Base-by-base conservation (phyloP, 2,113 vertebrate genomes). In the Heliornis fulica region DNA sequence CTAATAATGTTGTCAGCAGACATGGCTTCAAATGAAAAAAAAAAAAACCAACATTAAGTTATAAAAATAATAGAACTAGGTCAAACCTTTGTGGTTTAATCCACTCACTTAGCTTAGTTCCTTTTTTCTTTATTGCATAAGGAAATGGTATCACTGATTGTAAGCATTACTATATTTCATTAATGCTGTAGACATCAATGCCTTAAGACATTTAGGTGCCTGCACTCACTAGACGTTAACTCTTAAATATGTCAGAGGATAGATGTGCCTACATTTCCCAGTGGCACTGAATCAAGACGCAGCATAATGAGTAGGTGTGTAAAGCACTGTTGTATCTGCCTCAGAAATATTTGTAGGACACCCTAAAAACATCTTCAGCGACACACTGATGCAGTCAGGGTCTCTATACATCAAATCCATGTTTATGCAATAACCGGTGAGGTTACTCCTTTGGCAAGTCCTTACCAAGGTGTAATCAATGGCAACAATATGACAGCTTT, bases 321-420 rank as follows among this genome's bases (percentile, higher is more conserved):
- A 69, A 87, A 56, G 41, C 10, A 19, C 40, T 85, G 94, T 25
- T 85, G 23, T 51, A 70, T 70, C 83, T 95, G 86, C 72, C 89
- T 90, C 56, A 80, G 74, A 97, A 93, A n/a, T 70, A 94, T 91
- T 92, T 93, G 94, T 91, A 83, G 66, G 83, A 57, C 83, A 94
- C 80, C 86, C 72, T 94, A 77, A 96, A 95, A 95, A 57, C 79
- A 71, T 65, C 93, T 87, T 82, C 84, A 89, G 92, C 77, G 88
- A 50, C 51, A 86, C 70, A 48, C 19, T 36, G 21, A 51, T 66
- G 25, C 21, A 41, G 66, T 80, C 74, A 93, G 63, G 64, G n/a
- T 31, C 43, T 61, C 43, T 9, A 11, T 96, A 96, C 92, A 97
- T 97, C 89, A 95, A 84, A 74, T 32, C 36, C 60, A 53, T 87